phyloP scores from a whole-genome alignment of 2,113 vertebrate genomes.

The Acanthisitta chloris region DNA sequence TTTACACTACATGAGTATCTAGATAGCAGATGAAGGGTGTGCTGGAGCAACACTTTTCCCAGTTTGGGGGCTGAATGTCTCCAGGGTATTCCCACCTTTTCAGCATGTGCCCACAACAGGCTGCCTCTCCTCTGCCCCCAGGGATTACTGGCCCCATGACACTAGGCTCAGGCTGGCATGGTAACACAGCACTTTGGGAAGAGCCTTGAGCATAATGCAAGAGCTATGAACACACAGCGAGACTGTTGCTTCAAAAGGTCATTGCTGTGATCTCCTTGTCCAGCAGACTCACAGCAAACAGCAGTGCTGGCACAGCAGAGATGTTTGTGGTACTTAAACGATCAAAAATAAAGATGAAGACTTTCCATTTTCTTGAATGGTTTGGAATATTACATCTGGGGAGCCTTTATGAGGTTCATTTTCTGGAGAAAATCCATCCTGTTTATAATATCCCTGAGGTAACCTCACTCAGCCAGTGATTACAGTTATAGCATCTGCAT shows the following conservation, averaged over 20 bases:
- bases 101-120: not conserved
- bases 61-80: not conserved
- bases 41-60: not conserved
- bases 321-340: not conserved
- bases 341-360: not conserved
- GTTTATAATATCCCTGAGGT: not conserved
- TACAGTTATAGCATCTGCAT: fast-evolving
- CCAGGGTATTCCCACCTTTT: not conserved
- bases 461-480: not conserved
- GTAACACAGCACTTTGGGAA: not conserved
- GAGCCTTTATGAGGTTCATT: not conserved
- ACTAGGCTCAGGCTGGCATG: not conserved
- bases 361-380: not conserved
- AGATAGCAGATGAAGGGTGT: not conserved
- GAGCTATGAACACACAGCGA: not conserved
- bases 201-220: not conserved
- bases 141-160: not conserved
- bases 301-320: not conserved
- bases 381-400: not conserved
- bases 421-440: not conserved
- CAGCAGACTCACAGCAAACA: not conserved
- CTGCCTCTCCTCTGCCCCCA: not conserved
- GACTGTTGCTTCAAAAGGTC: not conserved
- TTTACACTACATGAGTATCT: not conserved
- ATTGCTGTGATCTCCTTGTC: not conserved